phyloP scores from a whole-genome alignment of 2,888 invertebrate species.

The Trisateles emortualis region DNA sequence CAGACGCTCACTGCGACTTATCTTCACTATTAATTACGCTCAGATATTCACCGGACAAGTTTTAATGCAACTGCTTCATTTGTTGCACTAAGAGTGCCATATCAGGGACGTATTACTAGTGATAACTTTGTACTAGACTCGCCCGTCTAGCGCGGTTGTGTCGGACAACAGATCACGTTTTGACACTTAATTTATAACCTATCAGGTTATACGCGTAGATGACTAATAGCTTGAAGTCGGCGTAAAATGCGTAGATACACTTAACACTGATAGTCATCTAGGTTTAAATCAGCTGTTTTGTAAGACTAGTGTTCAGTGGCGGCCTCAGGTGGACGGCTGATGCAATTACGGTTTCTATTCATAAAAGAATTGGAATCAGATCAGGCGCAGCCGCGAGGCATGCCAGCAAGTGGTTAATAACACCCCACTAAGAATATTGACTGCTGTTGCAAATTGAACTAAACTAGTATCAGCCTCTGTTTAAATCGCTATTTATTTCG shows the following conservation, averaged over 20 bases:
- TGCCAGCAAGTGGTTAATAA: conserved; percentile 75
- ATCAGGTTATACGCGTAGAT: conserved; percentile 54
- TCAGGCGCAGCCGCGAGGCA: conserved; percentile 73
- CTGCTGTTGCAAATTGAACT: conserved; percentile 80
- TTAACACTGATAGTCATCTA: conserved; percentile 71
- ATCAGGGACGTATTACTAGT: conserved; percentile 74
- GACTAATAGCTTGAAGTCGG: conserved; percentile 62
- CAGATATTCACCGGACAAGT: conserved; percentile 83
- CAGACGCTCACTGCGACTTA: conserved; percentile 76
- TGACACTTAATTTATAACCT: conserved; percentile 52
- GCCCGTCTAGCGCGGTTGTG: conserved; percentile 49
- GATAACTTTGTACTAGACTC: conserved; percentile 77
- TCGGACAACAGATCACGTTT: conserved; percentile 40
- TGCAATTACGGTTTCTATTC: conserved; percentile 79
- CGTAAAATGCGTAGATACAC: conserved; percentile 62
- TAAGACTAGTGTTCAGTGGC: conserved; percentile 58
- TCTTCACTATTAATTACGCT: conserved; percentile 84
- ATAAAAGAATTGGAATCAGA: conserved; percentile 82
- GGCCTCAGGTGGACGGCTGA: conserved; percentile 58
- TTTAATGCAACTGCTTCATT: conserved; percentile 87
- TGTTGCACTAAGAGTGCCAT: conserved; percentile 80
- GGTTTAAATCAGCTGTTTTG: conserved; percentile 73
- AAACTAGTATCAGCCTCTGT: conserved; percentile 73
- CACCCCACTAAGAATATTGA: conserved; percentile 77
- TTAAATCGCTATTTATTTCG: conserved; percentile 74